phyloP scores from a whole-genome alignment of 37 sponge, comb jelly and placozoan genomes.

The Cladorhizidae sp. region DNA sequence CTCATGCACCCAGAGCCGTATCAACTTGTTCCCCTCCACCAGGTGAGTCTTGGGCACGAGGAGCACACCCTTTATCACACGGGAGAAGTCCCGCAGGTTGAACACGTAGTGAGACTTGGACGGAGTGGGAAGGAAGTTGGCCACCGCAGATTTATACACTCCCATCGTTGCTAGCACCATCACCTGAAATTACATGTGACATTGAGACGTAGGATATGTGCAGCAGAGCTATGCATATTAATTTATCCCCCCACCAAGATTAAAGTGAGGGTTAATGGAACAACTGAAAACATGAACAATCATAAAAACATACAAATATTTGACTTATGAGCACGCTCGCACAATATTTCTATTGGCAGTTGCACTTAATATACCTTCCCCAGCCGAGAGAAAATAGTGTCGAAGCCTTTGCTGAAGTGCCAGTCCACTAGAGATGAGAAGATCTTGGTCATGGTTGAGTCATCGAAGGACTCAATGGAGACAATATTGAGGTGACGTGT shows the following conservation, averaged over 20 bases:
- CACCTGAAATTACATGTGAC: constrained; percentile 37
- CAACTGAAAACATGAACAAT: neutral
- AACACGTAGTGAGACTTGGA: constrained; percentile 98
- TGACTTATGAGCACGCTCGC: no score
- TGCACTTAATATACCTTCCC: constrained; percentile 68
- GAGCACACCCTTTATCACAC: constrained; percentile 87
- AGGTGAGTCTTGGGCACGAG: constrained; percentile 86
- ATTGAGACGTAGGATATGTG: no score
- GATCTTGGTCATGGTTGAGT: constrained; percentile 91
- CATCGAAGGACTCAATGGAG: constrained; percentile 97
- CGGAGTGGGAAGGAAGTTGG: constrained; percentile 94
- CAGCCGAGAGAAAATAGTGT: constrained; percentile 89
- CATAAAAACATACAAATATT: no score
- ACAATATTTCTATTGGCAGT: no score
- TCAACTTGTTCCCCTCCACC: constrained; percentile 89
- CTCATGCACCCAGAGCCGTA: constrained; percentile 94
- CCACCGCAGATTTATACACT: constrained; percentile 87
- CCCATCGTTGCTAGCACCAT: constrained; percentile 92
- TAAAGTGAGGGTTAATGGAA: neutral
- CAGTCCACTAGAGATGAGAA: constrained; percentile 94
- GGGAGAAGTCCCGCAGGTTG: constrained; percentile 96
- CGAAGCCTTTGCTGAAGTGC: constrained; percentile 96
- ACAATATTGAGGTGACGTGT: constrained; percentile 93
- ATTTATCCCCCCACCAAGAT: no score
- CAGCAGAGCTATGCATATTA: neutral